Percentiles rank a stretch among this genome's conserved stretches.
phyloP scores from a whole-genome alignment of 1,140 invertebrate species.

The Melitaea cinxia region DNA sequence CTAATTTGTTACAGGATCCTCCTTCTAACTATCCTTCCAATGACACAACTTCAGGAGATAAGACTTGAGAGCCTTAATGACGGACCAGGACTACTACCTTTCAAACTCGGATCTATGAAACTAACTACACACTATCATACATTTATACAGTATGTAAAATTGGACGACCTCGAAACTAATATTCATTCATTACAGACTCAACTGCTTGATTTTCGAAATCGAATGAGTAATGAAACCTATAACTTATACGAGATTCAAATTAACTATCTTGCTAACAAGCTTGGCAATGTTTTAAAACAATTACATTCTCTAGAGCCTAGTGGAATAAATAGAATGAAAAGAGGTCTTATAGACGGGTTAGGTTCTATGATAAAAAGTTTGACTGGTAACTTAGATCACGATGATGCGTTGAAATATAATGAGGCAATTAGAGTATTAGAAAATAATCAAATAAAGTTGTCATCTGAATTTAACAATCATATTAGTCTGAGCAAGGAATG shows the following conservation, averaged over 20 bases:
- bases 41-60: conserved; percentile 19
- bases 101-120: conserved; percentile 30
- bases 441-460: conserved; percentile 23
- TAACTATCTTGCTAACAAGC: conserved; percentile 32
- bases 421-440: conserved; percentile 35
- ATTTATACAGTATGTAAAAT: conserved; percentile 28
- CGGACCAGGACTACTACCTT: conserved; percentile 35
- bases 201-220: background rate
- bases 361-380: conserved; percentile 47
- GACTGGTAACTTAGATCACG: conserved; percentile 44
- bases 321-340: conserved; percentile 36
- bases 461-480: conserved; percentile 36
- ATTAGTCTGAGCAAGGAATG: conserved; percentile 31
- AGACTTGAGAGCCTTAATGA: conserved; percentile 32
- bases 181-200: background rate
- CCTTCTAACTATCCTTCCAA: conserved; percentile 1
- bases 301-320: conserved; percentile 36
- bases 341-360: conserved; percentile 41
- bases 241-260: conserved; percentile 39
- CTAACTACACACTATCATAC: conserved; percentile 34
- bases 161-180: conserved; percentile 19
- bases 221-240: conserved; percentile 38
- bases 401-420: conserved; percentile 46
- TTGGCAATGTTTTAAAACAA: conserved; percentile 32
- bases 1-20: conserved; percentile 38